Evolutionary conservation across 2,113 vertebrate genomes (phyloP).

Genomic region (Oryzias melastigma): DNA sequence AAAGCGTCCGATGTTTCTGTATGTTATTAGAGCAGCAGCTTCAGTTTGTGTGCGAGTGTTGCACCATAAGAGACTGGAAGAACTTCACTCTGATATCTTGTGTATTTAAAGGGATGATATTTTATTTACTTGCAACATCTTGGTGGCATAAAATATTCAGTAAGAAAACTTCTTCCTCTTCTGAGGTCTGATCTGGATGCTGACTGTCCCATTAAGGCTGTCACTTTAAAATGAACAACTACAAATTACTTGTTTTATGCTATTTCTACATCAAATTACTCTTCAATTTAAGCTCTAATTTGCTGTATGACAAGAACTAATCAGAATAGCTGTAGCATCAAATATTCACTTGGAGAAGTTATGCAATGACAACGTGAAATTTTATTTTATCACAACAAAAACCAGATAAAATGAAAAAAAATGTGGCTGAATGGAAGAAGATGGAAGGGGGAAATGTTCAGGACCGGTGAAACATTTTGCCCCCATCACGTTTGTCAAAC

Average conservation of each 20-base stretch:
- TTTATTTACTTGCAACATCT: slow-evolving; percentile 34
- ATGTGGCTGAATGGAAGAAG: background rate
- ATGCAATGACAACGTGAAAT: background rate
- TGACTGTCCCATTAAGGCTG: background rate
- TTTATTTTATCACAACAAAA: background rate
- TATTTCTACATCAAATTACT: background rate
- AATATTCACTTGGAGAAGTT: background rate
- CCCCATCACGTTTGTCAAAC: slow-evolving; percentile 90
- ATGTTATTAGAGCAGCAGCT: background rate
- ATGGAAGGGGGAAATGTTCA: slow-evolving; percentile 46
- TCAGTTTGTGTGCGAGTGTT: background rate
- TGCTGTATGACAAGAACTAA: background rate
- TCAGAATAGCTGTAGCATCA: background rate
- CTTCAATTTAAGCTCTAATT: background rate
- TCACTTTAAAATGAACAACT: slow-evolving; percentile 7
- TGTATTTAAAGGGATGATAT: slow-evolving; percentile 28
- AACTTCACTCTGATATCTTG: slow-evolving; percentile 13
- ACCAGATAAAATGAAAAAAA: slow-evolving; percentile 1
- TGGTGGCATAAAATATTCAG: slow-evolving; percentile 10
- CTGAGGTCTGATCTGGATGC: slow-evolving; percentile 6
- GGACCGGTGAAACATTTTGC: slow-evolving; percentile 81
- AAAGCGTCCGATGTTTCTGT: background rate
- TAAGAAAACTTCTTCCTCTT: background rate
- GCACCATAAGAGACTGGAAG: background rate
- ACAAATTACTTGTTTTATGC: slow-evolving; percentile 1